These are phyloP conservation scores for Drosophila multiciliata DNA, from an alignment of 2,888 invertebrate species.

Conservation along the genomic window DNA sequence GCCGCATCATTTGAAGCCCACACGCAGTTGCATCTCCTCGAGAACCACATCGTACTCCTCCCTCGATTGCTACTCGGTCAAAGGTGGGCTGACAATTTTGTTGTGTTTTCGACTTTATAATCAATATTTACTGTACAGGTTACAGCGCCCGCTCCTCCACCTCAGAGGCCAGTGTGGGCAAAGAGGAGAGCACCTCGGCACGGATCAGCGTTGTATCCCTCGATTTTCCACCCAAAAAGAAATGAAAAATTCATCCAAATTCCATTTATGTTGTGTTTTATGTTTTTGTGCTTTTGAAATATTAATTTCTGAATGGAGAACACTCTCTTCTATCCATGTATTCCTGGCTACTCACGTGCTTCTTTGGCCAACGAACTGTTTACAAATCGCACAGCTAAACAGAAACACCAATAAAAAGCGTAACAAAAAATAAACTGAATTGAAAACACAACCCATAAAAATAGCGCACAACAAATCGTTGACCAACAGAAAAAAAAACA, in stretches of 20 bases:
- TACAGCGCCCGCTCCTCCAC: constrained; percentile 63
- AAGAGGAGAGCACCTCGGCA: constrained; percentile 57
- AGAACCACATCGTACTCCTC: constrained; percentile 80
- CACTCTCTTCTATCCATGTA: not conserved
- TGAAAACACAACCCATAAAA: constrained; percentile 46
- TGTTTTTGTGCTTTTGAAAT: not conserved
- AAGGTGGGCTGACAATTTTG: constrained; percentile 53
- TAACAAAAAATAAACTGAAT: constrained; percentile 2
- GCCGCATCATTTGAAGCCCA: constrained; percentile 79
- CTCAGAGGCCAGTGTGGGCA: constrained; percentile 57
- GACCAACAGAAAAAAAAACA: constrained; percentile 16
- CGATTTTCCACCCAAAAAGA: constrained; percentile 68
- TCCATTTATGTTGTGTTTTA: constrained; percentile 2
- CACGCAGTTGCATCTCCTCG: constrained; percentile 75
- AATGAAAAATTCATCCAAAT: constrained; percentile 20
- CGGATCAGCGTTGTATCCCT: constrained; percentile 78
- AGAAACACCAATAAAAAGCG: constrained; percentile 55
- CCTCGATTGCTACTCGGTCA: constrained; percentile 50
- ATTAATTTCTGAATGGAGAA: constrained; percentile 7
- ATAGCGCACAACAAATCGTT: constrained; percentile 54
- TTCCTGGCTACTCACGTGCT: constrained; percentile 45
- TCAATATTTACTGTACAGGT: constrained; percentile 3
- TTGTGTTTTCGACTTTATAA: not conserved
- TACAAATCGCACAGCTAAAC: constrained; percentile 64
- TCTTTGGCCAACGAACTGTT: constrained; percentile 54